Percentiles rank a stretch among this genome's conserved stretches.
Evolutionary conservation across 2,113 vertebrate species (phyloP).

Genomic region (Odontophorus gujanensis): DNA sequence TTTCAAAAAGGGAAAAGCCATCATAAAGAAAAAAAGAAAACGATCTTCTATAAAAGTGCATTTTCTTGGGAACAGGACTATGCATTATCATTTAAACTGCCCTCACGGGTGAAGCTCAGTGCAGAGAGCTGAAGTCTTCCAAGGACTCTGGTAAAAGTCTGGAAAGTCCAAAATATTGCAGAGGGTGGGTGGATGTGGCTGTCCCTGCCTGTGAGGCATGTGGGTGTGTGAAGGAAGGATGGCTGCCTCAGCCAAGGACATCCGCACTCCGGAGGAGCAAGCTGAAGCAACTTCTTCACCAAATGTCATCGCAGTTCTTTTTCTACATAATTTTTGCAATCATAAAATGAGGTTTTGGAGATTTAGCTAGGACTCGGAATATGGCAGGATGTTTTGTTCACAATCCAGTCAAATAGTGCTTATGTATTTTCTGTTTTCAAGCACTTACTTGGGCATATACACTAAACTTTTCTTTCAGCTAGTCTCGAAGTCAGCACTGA

Average conservation of each 20-base stretch:
- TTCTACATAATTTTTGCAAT: background rate
- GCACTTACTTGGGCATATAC: background rate
- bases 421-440: background rate
- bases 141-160: background rate
- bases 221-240: background rate
- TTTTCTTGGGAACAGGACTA: background rate
- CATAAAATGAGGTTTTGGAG: background rate
- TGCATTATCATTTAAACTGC: background rate
- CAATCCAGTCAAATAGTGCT: background rate
- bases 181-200: background rate
- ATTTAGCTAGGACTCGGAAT: background rate
- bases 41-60: background rate
- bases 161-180: background rate
- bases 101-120: background rate
- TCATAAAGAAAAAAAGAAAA: background rate
- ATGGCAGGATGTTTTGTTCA: background rate
- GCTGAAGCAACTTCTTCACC: background rate
- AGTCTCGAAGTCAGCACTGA: background rate
- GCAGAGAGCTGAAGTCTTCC: background rate
- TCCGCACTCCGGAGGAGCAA: background rate
- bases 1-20: background rate
- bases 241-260: background rate
- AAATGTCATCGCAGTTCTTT: background rate
- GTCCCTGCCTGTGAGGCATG: accelerated
- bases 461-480: background rate